Base-by-base conservation (phyloP, 2,797 vertebrate genomes). In the Oreochromis grahami region DNA sequence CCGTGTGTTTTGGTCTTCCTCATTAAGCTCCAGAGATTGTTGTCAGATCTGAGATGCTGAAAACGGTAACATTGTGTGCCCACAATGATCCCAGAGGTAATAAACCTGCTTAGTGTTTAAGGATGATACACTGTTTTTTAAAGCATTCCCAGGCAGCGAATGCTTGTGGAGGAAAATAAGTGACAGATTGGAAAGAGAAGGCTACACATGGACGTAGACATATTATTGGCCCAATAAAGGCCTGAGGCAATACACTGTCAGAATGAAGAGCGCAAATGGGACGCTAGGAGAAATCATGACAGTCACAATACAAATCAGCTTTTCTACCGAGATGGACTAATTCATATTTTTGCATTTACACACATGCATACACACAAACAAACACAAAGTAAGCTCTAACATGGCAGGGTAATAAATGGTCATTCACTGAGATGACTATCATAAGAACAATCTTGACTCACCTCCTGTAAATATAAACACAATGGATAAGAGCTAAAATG, bases 141-240 rank as follows among this genome's bases (percentile, higher is more conserved):
- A 74, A 74, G 15, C 43, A 32, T 50, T 48, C 26, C 17, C 68
- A 48, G 43, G 24, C 15, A 48, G 6, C 1, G 1, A 74, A 74
- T 32, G 43, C 70, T 50, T 50, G 43, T 50, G 70, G 17, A 8
- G 70, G 2, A 32, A 50, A 50, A 74, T 63, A 4, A 38, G 43
- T 80, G 89, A 85, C 50, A 53, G 56, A 21, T 19, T 79, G n/a
- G n/a, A 68, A 82, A 17, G 50, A 65, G 68, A 58, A 77, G 78
- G 81, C 63, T 50, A 78, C 81, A 74, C 26, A 50, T 48, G 29
- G 17, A 74, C 4, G 0, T 50, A 50, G 43, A 74, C 58, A 68
- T 82, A 83, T 86, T 91, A 84, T 87, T 87, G 82, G 72, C 29
- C 79, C 82, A 79, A 85, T 52, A 84, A 87, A 83, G 43, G 60